Evolutionary conservation across 2,797 vertebrate genomes (phyloP), one percentile per base, ranked within the genome.

Genomic region (Scomberomorus guttatus): DNA sequence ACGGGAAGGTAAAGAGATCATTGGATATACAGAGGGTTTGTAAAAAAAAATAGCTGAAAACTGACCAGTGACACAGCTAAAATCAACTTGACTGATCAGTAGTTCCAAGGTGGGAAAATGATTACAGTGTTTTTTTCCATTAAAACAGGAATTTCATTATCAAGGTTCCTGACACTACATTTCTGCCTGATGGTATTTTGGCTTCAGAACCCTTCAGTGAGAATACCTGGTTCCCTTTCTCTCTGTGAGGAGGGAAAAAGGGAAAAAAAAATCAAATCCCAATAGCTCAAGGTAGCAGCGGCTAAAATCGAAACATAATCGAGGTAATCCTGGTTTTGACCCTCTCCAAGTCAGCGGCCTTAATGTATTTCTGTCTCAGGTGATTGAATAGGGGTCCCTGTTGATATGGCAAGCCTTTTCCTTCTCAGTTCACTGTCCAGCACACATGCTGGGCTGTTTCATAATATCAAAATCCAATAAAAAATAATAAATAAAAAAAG

Each of bases 301-400:
- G 84, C 67, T 79, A 80, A 85, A 88, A 89, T 90, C 79, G 59
- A 87, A 89, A 87, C 59, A 75, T 87, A 85, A 90, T 86, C 61
- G 66, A 79, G 79, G 80, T 90, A 91, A 91, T 88, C 89, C 82
- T 50, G 17, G 72, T 80, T 85, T 58, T 87, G 82, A 91, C 83
- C 85, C 85, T 71, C 75, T 87, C 69, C 77, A 42, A 79, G 76
- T 89, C 82, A 81, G 63, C 24, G 11, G 74, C 69, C 34, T 66
- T 77, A 89, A 90, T 86, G 89, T 86, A 84, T 92, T 91, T 92
- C 87, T 91, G 88, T 93, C 87, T 66, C 37, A 15, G 48, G 75
- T 91, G 90, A 93, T 89, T 90, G 84, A 90, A 69, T 66, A 67
- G 80, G 60, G 67, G 57, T 56, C 75, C 55, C 59, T 63, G 64